Conservation (phyloP, 1,140 invertebrate species). For the Holotrichia oblita region DNA sequence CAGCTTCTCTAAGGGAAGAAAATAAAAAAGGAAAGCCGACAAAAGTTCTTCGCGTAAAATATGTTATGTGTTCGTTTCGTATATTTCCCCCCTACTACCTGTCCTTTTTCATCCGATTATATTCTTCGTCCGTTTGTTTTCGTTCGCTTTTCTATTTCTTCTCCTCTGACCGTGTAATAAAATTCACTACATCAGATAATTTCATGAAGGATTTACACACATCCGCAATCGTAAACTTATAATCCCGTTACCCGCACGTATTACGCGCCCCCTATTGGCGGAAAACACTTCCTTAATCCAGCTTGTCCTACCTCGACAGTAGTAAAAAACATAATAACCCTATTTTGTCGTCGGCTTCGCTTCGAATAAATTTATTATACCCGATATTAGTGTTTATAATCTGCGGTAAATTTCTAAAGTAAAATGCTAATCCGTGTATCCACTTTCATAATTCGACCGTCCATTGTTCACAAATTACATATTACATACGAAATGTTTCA, state of each 20-base stretch:
- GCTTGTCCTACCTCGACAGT: slow-evolving; percentile 25
- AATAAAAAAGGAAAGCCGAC: neutral
- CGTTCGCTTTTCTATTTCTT: slow-evolving; percentile 18
- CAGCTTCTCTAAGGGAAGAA: neutral
- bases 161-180: slow-evolving; percentile 32
- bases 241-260: slow-evolving; percentile 45
- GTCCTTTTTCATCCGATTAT: neutral
- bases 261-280: slow-evolving; percentile 42
- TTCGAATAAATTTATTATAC: slow-evolving; percentile 28
- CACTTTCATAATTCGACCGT: too few species aligned
- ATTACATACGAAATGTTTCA: too few species aligned
- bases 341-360: slow-evolving; percentile 43
- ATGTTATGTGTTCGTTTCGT: slow-evolving; percentile 17
- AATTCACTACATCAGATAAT: slow-evolving; percentile 45
- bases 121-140: neutral
- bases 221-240: slow-evolving; percentile 48
- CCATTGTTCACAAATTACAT: too few species aligned
- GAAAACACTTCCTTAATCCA: slow-evolving; percentile 46
- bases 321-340: slow-evolving; percentile 46
- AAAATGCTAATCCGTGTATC: neutral
- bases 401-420: neutral
- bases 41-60: slow-evolving; percentile 25
- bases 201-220: slow-evolving; percentile 47
- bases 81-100: neutral
- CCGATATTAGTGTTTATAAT: slow-evolving; percentile 22